Percentiles rank a stretch among this genome's conserved stretches.
These are phyloP conservation scores for Nomada flava DNA, from an alignment of 2,888 invertebrate genomes.

Conservation along the genomic window DNA sequence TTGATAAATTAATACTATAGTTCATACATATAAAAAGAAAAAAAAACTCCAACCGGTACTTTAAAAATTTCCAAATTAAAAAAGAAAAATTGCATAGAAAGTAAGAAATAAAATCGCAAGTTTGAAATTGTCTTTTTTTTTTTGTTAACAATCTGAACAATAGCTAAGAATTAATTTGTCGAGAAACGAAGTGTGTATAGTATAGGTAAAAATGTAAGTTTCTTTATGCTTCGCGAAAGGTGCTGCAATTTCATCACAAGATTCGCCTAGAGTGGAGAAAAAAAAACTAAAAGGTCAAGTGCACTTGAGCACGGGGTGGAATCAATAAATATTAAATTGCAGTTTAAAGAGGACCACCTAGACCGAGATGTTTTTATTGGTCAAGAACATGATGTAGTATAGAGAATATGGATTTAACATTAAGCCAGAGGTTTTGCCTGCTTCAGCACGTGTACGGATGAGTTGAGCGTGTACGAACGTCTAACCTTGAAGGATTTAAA, in stretches of 20 bases:
- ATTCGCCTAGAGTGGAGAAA: not conserved
- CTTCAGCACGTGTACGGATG: conserved; percentile 51
- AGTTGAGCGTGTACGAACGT: conserved; percentile 12
- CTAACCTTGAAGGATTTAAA: conserved; percentile 46
- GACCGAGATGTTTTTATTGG: conserved; percentile 31
- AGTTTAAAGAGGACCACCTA: conserved; percentile 28
- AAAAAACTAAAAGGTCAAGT: conserved; percentile 44
- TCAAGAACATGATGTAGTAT: conserved; percentile 12
- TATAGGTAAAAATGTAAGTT: not conserved
- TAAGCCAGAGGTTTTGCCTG: conserved; percentile 16
- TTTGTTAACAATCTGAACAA: too few species aligned
- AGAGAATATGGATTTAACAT: conserved; percentile 45
- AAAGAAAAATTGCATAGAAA: too few species aligned
- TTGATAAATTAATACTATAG: not conserved
- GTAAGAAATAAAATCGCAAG: not conserved
- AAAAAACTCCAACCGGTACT: too few species aligned
- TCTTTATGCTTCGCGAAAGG: not conserved
- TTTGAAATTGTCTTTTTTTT: not conserved
- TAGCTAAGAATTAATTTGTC: too few species aligned
- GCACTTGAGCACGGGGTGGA: conserved; percentile 12
- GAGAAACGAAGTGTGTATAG: too few species aligned
- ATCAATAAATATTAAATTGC: conserved; percentile 53
- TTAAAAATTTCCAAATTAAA: too few species aligned
- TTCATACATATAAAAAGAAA: too few species aligned
- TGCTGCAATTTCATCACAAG: conserved; percentile 3